phyloP scores from a whole-genome alignment of 92 coral and sea anemone genomes.

The Phenganax subtilis region DNA sequence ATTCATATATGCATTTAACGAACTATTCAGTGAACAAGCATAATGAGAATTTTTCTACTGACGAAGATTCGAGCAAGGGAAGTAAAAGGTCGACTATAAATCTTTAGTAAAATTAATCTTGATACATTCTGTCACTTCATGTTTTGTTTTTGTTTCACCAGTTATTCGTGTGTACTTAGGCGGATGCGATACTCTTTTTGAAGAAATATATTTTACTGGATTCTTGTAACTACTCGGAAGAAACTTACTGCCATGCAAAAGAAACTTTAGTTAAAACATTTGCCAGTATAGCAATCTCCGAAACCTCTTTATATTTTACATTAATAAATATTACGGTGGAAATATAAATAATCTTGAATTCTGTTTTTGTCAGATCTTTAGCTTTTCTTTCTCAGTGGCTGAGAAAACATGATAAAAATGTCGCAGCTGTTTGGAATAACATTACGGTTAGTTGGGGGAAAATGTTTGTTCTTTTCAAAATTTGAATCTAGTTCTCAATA shows the following conservation, averaged over 20 bases:
- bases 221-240: no score
- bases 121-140: neutral
- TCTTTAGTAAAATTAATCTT: neutral
- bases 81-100: slow-evolving; percentile 66
- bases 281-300: no score
- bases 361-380: slow-evolving; percentile 51
- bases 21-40: slow-evolving; percentile 95
- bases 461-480: neutral
- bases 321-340: no score
- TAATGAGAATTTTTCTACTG: slow-evolving; percentile 85
- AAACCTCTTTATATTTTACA: no score
- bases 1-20: slow-evolving; percentile 91
- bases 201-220: no score
- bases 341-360: no score
- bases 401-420: slow-evolving; percentile 72
- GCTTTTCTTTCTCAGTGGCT: slow-evolving; percentile 82
- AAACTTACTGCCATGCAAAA: no score
- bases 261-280: no score
- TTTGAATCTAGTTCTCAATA: neutral
- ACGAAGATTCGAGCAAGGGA: slow-evolving; percentile 70
- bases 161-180: no score
- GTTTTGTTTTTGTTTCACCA: neutral
- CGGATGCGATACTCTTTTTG: no score
- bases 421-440: slow-evolving; percentile 67
- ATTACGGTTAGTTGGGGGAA: slow-evolving; percentile 59